These are phyloP conservation scores for Drosophila atripex DNA, from an alignment of 2,888 invertebrate species.

Conservation along the genomic window DNA sequence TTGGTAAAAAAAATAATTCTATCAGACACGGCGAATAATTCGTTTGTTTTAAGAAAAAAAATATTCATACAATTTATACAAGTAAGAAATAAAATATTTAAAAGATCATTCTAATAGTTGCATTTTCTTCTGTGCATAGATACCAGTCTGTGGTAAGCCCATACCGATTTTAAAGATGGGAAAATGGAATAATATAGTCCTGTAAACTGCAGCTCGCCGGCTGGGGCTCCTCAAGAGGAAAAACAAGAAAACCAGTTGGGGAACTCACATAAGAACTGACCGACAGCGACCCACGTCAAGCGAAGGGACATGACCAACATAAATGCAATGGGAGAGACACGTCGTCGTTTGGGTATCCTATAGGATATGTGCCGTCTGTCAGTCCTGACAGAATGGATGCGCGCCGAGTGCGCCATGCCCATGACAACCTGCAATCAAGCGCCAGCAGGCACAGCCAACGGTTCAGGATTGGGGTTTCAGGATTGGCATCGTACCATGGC, in stretches of 20 bases:
- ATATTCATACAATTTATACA: not conserved
- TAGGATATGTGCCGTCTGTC: conserved; percentile 56
- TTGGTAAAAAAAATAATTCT: not conserved
- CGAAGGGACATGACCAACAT: conserved; percentile 54
- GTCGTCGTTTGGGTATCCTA: conserved; percentile 35
- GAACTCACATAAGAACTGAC: conserved; percentile 39
- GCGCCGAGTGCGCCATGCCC: conserved; percentile 43
- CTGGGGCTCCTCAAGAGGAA: not conserved
- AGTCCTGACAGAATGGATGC: conserved; percentile 46
- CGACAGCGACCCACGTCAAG: conserved; percentile 68
- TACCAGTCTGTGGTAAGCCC: not conserved
- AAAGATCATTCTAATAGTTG: not conserved
- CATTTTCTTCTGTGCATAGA: not conserved
- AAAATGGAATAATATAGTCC: conserved; percentile 41
- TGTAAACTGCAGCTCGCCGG: conserved; percentile 27
- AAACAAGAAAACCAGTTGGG: conserved; percentile 44
- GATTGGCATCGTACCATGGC: conserved; percentile 30
- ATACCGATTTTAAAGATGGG: conserved; percentile 11
- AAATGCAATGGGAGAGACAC: conserved; percentile 53
- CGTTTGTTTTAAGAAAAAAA: not conserved
- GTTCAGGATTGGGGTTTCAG: conserved; percentile 25
- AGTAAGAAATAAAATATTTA: not conserved
- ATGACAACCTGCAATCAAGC: conserved; percentile 79
- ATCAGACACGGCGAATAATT: no score
- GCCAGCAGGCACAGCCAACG: conserved; percentile 46